phyloP scores from a whole-genome alignment of 2,797 vertebrate genomes.

The Hapalemur alaotrensis region DNA sequence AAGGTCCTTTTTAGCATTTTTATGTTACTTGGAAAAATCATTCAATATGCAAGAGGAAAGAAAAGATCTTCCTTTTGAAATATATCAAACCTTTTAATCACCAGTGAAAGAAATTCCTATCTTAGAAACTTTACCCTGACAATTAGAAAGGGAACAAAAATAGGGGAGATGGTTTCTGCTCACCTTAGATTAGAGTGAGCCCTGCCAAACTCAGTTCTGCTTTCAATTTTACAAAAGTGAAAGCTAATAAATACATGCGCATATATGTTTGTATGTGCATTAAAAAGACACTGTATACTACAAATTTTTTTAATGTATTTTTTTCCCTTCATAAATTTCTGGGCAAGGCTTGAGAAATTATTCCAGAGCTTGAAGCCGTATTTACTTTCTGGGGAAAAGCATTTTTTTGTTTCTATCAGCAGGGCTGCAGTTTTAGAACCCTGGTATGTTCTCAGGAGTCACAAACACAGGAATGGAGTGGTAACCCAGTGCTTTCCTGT shows the following conservation, averaged over 20 bases:
- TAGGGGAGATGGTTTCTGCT: background rate
- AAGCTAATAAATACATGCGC: background rate
- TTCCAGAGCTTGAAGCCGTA: background rate
- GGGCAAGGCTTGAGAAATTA: background rate
- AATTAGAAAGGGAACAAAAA: background rate
- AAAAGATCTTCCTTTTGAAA: constrained; percentile 32
- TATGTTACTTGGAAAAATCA: background rate
- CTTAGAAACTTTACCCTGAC: constrained; percentile 1
- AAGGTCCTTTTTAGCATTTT: constrained; percentile 51
- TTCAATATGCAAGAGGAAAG: background rate
- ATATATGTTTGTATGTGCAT: background rate
- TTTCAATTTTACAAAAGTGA: background rate
- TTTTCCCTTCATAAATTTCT: background rate
- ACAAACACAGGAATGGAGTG: background rate
- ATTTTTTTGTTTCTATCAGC: background rate
- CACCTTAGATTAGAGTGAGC: constrained; percentile 34
- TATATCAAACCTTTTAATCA: constrained; percentile 15
- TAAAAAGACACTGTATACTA: background rate
- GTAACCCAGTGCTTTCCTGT: background rate
- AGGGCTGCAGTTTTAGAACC: background rate
- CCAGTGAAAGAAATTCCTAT: background rate
- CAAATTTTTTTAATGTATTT: background rate
- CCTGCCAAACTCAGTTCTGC: background rate
- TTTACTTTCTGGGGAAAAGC: background rate
- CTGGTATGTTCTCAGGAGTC: background rate